Conservation (phyloP, 2,888 invertebrate species). For the Electrophaes corylata region DNA sequence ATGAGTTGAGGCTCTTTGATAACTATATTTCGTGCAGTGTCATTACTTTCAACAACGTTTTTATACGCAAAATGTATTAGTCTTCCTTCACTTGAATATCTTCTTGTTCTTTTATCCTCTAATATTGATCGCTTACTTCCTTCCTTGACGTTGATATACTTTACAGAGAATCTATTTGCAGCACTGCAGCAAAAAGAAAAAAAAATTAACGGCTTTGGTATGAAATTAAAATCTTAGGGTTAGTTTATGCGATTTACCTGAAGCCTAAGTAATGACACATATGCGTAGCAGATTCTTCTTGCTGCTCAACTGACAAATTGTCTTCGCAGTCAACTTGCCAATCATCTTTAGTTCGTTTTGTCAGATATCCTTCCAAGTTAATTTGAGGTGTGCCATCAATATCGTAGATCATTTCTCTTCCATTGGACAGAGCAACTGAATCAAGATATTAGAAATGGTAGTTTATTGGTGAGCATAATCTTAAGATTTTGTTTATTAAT, state of each 20-base stretch:
- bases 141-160: constrained; percentile 68
- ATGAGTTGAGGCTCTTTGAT: constrained; percentile 69
- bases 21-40: constrained; percentile 51
- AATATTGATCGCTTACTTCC: constrained; percentile 45
- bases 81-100: constrained; percentile 48
- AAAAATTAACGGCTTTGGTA: background rate
- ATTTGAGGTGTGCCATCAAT: constrained; percentile 85
- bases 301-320: constrained; percentile 66
- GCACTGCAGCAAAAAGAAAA: constrained; percentile 52
- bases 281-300: constrained; percentile 78
- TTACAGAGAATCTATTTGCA: constrained; percentile 66
- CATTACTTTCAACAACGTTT: constrained; percentile 44
- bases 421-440: constrained; percentile 88
- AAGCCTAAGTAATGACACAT: constrained; percentile 89
- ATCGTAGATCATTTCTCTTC: constrained; percentile 84
- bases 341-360: constrained; percentile 82
- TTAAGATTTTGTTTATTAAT: background rate
- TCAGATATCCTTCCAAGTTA: constrained; percentile 85
- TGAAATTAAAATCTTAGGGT: background rate
- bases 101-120: constrained; percentile 51
- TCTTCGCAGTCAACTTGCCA: constrained; percentile 88
- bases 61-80: constrained; percentile 66
- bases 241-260: constrained; percentile 63
- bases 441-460: constrained; percentile 33
- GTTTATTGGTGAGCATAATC: background rate